Conservation (phyloP, 2,113 vertebrate genomes). For the Speoplatyrhinus poulsoni region DNA sequence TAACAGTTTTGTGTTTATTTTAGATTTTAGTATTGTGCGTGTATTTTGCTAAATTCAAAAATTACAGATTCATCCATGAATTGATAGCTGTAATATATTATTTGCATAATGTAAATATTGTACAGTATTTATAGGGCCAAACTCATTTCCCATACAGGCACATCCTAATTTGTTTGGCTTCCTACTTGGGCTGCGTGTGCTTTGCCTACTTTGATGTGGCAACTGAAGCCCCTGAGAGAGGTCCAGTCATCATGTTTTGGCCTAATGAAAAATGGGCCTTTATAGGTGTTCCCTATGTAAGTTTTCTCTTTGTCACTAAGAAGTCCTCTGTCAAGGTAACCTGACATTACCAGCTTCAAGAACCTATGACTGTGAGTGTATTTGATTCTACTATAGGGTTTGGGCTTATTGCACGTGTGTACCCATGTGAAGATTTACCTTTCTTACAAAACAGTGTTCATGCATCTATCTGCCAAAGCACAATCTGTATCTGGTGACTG, state of each 20-base stretch:
- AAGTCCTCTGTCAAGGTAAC: constrained; percentile 91
- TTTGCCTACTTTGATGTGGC: constrained; percentile 96
- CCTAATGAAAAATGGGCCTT: constrained; percentile 98
- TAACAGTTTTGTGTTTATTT: not conserved
- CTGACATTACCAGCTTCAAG: constrained; percentile 59
- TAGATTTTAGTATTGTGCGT: too few relatives aligned
- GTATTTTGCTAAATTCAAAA: not conserved
- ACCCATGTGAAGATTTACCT: constrained; percentile 1
- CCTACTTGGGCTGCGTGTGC: constrained; percentile 95
- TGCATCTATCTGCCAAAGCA: constrained; percentile 43
- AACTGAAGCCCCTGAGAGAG: constrained; percentile 93
- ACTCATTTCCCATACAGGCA: constrained; percentile 80
- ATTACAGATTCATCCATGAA: not conserved
- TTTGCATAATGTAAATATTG: not conserved
- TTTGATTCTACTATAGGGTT: constrained; percentile 7
- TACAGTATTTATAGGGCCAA: not conserved
- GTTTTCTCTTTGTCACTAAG: constrained; percentile 87
- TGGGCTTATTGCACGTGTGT: constrained; percentile 12
- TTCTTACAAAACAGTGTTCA: constrained; percentile 19
- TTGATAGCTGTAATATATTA: not conserved
- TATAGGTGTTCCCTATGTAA: constrained; percentile 93
- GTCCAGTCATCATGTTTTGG: constrained; percentile 97
- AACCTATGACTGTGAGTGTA: constrained; percentile 1
- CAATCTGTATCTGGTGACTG: constrained; percentile 6
- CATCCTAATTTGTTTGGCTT: constrained; percentile 93